phyloP scores from a whole-genome alignment of 2,797 vertebrate species.

The Chaetophractus vellerosus region DNA sequence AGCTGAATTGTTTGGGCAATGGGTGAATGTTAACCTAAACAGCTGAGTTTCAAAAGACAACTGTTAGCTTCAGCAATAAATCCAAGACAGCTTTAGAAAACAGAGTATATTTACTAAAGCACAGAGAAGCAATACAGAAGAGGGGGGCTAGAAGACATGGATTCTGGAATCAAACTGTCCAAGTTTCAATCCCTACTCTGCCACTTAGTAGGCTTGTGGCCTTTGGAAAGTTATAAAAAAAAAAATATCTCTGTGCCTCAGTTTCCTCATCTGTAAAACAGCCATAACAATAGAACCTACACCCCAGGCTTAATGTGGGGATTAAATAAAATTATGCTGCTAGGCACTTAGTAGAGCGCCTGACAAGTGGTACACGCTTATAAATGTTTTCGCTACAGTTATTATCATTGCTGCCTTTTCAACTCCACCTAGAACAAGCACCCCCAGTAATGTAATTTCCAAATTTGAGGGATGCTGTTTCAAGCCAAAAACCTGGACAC shows the following conservation, averaged over 20 bases:
- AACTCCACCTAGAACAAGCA: background rate
- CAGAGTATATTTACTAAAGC: background rate
- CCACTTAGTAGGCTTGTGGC: too few species aligned
- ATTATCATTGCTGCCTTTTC: background rate
- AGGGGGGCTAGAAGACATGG: fast-evolving
- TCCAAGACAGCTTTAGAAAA: constrained; percentile 55
- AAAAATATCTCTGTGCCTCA: background rate
- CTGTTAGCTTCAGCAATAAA: constrained; percentile 30
- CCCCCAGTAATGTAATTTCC: background rate
- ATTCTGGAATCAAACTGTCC: background rate
- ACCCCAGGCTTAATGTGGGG: background rate
- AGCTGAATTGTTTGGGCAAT: constrained; percentile 61
- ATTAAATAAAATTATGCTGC: background rate
- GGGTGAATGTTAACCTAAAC: constrained; percentile 68
- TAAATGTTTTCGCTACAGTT: background rate
- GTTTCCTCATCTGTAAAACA: background rate
- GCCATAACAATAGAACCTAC: background rate
- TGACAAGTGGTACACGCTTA: background rate
- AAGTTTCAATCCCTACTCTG: background rate
- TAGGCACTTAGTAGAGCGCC: background rate
- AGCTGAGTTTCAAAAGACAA: constrained; percentile 70
- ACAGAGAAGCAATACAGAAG: background rate
- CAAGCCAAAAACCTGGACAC: background rate
- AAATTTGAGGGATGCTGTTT: background rate
- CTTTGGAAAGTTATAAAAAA: constrained; percentile 34